Evolutionary conservation across 2,888 invertebrate genomes (phyloP).

Genomic region (Himalopsyche anomala): DNA sequence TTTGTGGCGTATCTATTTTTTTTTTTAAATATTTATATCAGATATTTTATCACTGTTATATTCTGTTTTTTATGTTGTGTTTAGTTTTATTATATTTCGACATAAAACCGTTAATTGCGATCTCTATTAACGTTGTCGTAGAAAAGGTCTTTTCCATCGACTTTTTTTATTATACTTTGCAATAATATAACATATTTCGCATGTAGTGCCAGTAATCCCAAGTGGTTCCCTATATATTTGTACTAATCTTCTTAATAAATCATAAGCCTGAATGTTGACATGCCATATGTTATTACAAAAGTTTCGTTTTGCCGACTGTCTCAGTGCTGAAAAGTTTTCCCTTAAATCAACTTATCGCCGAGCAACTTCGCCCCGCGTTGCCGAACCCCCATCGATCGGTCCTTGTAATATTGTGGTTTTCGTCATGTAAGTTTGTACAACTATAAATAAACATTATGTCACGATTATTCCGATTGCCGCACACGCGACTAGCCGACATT

Average conservation of each 20-base stretch:
- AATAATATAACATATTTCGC: no score
- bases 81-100: no score
- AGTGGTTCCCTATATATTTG: neutral
- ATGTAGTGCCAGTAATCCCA: no score
- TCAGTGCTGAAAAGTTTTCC: neutral
- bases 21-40: no score
- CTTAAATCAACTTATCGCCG: neutral
- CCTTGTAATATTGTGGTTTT: neutral
- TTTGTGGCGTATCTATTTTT: no score
- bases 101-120: no score
- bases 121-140: no score
- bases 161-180: no score
- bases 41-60: no score
- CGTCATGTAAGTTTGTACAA: slow-evolving; percentile 5
- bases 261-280: neutral
- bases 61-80: no score
- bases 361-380: neutral
- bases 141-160: no score
- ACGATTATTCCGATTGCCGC: slow-evolving; percentile 26
- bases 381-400: neutral
- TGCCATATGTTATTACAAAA: neutral
- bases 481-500: slow-evolving; percentile 5
- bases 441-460: slow-evolving; percentile 25
- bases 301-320: neutral
- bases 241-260: neutral